Conservation (phyloP, 2,888 invertebrate genomes). For the Abscondita cerata region DNA sequence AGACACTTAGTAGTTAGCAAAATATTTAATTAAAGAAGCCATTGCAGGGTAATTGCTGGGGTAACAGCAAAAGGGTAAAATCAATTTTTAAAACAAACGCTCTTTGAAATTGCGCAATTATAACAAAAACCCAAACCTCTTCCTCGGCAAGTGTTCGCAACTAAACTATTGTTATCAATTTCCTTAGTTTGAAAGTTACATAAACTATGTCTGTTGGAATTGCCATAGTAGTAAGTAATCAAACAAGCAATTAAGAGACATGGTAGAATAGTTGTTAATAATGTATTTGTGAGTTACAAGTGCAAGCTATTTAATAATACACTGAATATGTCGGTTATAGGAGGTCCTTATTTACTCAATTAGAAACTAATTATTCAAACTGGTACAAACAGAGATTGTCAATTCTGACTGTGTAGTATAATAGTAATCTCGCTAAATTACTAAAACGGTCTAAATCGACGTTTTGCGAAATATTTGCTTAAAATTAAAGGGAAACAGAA, state of each 20-base stretch:
- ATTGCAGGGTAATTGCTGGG: no score
- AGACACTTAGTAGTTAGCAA: no score
- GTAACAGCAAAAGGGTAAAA: no score
- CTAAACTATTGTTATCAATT: constrained; percentile 12
- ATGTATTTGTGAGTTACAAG: constrained; percentile 17
- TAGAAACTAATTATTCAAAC: constrained; percentile 33
- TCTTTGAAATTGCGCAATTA: no score
- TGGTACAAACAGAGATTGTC: constrained; percentile 23
- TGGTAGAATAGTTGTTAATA: constrained; percentile 14
- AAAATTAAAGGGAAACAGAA: constrained; percentile 4
- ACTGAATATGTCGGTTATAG: constrained; percentile 14
- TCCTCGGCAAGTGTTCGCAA: background rate
- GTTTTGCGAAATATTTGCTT: constrained; percentile 12
- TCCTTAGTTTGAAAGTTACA: background rate
- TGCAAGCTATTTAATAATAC: constrained; percentile 22
- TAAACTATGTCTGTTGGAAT: background rate
- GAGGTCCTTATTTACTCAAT: constrained; percentile 29
- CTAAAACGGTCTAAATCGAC: background rate
- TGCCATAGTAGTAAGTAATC: constrained; percentile 1
- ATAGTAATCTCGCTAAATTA: background rate
- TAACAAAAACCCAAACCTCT: no score
- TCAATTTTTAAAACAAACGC: no score
- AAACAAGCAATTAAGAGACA: constrained; percentile 11
- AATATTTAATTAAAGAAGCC: no score
- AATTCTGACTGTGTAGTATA: constrained; percentile 11